Base-by-base conservation (phyloP, 2,113 vertebrate genomes). In the Ptilonorhynchus violaceus region DNA sequence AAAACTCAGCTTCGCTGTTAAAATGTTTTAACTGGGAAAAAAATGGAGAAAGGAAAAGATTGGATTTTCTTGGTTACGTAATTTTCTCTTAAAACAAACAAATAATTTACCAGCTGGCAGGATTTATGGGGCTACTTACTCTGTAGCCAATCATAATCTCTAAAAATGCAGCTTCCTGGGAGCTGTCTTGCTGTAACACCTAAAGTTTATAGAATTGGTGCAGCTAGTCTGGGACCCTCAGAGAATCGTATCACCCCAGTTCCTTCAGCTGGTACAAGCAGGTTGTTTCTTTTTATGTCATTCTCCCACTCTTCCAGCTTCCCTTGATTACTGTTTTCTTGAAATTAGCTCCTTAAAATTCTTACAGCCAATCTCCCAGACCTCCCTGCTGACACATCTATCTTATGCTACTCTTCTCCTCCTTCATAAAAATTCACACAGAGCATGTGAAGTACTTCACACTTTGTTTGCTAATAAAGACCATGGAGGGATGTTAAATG, bases 321-420 rank as follows among this genome's bases (percentile, higher is more conserved):
- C 62, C 44, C 74, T 87, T 90, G 81, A 87, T 94, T 89, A 88
- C 92, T 78, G 59, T 89, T 94, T 89, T 39, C 95, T 87, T 82
- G 78, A 91, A 93, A 93, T 95, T 91, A 85, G 89, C 94, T 95
- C 67, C 86, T 97, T 88, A 90, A 94, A 95, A 94, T 95, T 94
- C 87, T 78, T 90, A 66, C 47, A 95, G 81, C 64, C 35, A 15
- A 75, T 96, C 85, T 92, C 69, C 53, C 55, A 62, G 47, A 33
- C 64, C 75, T 95, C 94, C 93, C 94, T 89, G 86, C 6, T 84
- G 93, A 82, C 95, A 86, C 72, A 96, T 96, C 72, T 53, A 73
- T 96, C 92, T 94, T 83, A 24, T 4, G 24, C 47, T 64, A 60
- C 73, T 76, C 75, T 73, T 95, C 85, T 94, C 35, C 67, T 85